phyloP scores from a whole-genome alignment of 2,797 vertebrate species.

The Rhinichthys osculus region DNA sequence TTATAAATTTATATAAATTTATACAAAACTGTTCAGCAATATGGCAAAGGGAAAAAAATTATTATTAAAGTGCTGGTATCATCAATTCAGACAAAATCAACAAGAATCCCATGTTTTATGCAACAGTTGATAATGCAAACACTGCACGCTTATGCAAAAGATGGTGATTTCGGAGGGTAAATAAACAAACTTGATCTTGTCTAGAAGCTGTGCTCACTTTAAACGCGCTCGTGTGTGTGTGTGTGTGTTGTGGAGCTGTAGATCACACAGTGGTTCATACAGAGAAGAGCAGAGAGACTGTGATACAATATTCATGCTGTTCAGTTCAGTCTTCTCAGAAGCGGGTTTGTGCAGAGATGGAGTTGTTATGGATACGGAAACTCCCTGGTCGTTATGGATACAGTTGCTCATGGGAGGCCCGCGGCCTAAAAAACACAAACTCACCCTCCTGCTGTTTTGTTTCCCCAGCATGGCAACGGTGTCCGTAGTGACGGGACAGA shows the following conservation, averaged over 20 bases:
- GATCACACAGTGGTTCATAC: slow-evolving; percentile 33
- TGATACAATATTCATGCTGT: slow-evolving; percentile 68
- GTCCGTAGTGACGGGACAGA: slow-evolving; percentile 76
- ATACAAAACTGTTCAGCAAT: not conserved
- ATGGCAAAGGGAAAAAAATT: not conserved
- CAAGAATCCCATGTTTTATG: not conserved
- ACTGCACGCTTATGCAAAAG: not conserved
- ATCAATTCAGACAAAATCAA: not conserved
- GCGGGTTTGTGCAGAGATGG: slow-evolving; percentile 25
- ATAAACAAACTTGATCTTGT: not conserved
- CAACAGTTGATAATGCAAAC: not conserved
- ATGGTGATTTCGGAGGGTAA: not conserved
- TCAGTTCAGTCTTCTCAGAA: slow-evolving; percentile 19
- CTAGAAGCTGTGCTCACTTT: not conserved
- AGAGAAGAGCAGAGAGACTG: slow-evolving; percentile 32
- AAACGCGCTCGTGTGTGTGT: not conserved
- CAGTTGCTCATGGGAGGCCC: slow-evolving; percentile 19
- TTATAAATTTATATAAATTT: not conserved
- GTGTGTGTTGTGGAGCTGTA: slow-evolving; percentile 16
- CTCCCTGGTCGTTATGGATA: slow-evolving; percentile 46
- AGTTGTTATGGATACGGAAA: slow-evolving; percentile 40
- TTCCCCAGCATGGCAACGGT: slow-evolving; percentile 72
- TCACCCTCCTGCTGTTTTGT: slow-evolving; percentile 72
- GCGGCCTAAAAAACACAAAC: slow-evolving; percentile 61
- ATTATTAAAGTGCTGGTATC: not conserved